phyloP scores from a whole-genome alignment of 2,888 invertebrate species.

The Epicampocera succincta region DNA sequence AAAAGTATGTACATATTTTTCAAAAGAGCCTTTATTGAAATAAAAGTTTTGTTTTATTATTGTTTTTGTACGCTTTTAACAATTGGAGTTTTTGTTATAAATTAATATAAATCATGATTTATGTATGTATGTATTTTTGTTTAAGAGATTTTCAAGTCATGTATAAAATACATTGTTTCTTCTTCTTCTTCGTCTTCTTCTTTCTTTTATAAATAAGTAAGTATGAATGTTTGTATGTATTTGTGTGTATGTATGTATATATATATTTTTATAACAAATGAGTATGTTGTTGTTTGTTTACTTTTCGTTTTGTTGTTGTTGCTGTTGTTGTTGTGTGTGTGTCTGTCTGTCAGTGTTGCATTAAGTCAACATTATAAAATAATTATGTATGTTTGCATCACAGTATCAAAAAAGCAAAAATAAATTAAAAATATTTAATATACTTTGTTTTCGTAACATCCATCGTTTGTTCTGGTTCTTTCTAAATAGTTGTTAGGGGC shows the following conservation, averaged over 20 bases:
- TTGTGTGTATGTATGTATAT: constrained; percentile 1
- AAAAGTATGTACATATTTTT: neutral
- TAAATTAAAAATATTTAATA: constrained; percentile 30
- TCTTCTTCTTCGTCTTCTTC: too few species aligned
- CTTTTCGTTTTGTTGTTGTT: constrained; percentile 4
- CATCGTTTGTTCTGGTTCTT: constrained; percentile 38
- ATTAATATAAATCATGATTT: constrained; percentile 25
- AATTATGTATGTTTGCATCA: constrained; percentile 57
- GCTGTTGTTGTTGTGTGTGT: too few species aligned
- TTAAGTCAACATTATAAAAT: constrained; percentile 51
- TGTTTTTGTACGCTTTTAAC: constrained; percentile 56
- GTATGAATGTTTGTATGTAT: neutral
- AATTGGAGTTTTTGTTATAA: constrained; percentile 24
- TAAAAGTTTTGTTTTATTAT: constrained; percentile 17
- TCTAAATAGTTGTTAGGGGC: constrained; percentile 65
- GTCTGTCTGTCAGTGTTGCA: constrained; percentile 17
- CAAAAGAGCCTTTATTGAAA: neutral
- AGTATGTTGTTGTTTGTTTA: constrained; percentile 24
- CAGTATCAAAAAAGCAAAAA: constrained; percentile 58
- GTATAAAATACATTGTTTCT: constrained; percentile 25
- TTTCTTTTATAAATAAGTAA: constrained; percentile 25
- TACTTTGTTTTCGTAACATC: constrained; percentile 34
- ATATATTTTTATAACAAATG: constrained; percentile 37
- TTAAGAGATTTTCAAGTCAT: constrained; percentile 44
- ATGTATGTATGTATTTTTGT: constrained; percentile 19